Evolutionary conservation across 2,888 invertebrate species (phyloP).

Genomic region (Folsomia manolachei): DNA sequence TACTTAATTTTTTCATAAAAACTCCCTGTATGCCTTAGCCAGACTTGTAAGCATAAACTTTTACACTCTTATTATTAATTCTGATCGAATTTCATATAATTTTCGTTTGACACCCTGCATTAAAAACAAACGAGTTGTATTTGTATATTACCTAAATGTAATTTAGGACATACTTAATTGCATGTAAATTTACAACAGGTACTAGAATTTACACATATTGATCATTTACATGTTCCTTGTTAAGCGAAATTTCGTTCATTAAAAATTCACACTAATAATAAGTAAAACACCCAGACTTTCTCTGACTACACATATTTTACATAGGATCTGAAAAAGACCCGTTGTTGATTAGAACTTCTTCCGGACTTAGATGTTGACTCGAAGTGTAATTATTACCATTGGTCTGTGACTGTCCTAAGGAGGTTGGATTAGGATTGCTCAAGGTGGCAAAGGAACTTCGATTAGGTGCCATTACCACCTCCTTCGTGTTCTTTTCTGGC

Average conservation of each 20-base stretch:
- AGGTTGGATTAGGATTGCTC: slow-evolving; percentile 32
- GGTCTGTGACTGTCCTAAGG: slow-evolving; percentile 11
- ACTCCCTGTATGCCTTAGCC: no score
- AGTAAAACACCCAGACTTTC: background rate
- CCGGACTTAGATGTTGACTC: slow-evolving; percentile 34
- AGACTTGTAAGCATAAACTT: no score
- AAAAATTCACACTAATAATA: background rate
- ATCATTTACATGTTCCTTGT: no score
- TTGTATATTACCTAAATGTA: no score
- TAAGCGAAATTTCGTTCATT: no score
- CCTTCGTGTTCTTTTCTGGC: slow-evolving; percentile 62
- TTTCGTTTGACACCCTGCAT: background rate
- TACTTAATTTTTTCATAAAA: no score
- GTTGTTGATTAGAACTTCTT: slow-evolving; percentile 39
- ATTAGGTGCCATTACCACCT: slow-evolving; percentile 58
- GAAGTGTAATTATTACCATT: slow-evolving; percentile 26
- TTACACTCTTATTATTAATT: background rate
- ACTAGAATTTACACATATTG: no score
- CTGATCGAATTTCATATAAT: background rate
- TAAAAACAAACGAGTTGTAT: no score
- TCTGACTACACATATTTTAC: background rate
- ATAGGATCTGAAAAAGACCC: slow-evolving; percentile 31
- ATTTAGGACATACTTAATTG: no score
- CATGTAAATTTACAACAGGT: no score
- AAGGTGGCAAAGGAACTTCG: slow-evolving; percentile 52